Evolutionary conservation across 2,113 vertebrate species (phyloP).

Genomic region (Chiloscyllium plagiosum): DNA sequence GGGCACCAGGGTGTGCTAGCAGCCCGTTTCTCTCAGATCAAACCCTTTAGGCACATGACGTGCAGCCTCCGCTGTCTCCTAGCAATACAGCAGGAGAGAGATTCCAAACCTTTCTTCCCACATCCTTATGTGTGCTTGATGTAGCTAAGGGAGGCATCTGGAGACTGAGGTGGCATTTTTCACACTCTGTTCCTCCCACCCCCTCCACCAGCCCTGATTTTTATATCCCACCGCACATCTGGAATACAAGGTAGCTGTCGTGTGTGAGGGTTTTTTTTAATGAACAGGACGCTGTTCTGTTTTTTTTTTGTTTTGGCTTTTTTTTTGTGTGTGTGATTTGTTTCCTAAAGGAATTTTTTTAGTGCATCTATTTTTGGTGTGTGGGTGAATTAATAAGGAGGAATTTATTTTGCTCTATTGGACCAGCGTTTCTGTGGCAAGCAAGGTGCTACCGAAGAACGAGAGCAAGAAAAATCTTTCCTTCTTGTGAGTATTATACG

Average conservation of each 20-base stretch:
- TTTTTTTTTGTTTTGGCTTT: background rate
- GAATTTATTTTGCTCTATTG: background rate
- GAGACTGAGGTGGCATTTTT: constrained; percentile 25
- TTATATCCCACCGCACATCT: background rate
- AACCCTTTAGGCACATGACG: constrained; percentile 21
- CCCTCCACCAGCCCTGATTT: background rate
- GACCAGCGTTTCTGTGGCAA: background rate
- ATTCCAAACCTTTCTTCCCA: constrained; percentile 28
- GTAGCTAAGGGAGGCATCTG: constrained; percentile 1
- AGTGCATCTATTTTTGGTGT: background rate
- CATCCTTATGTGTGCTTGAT: constrained; percentile 32
- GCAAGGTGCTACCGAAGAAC: background rate
- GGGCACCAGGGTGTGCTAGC: background rate
- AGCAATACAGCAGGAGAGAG: constrained; percentile 31
- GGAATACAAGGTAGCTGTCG: background rate
- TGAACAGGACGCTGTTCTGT: background rate
- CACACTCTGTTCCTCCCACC: background rate
- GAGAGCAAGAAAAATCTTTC: background rate
- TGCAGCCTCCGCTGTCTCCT: constrained; percentile 14
- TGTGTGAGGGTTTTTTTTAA: background rate
- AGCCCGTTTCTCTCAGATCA: background rate
- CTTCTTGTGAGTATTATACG: background rate
- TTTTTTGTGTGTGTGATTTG: background rate
- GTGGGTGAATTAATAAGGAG: constrained; percentile 31
- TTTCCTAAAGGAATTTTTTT: background rate